These are phyloP conservation scores for Cervus canadensis DNA, from an alignment of 2,113 vertebrate species.

Conservation along the genomic window DNA sequence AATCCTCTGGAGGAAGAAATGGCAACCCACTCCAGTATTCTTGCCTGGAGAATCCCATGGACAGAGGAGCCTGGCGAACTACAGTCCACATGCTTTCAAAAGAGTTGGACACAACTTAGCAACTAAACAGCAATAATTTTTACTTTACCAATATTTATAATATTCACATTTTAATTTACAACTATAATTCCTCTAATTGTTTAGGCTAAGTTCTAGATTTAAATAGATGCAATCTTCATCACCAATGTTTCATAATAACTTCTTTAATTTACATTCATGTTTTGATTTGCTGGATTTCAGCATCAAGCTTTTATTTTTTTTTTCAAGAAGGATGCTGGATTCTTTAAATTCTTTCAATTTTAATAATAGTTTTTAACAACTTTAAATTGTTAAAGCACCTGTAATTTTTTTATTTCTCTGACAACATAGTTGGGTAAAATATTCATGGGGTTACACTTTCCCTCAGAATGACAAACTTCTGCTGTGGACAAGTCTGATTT, in stretches of 20 bases:
- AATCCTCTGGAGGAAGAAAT: background rate
- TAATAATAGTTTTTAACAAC: background rate
- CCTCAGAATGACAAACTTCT: background rate
- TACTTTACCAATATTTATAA: background rate
- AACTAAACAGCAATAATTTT: background rate
- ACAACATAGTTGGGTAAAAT: background rate
- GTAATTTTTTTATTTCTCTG: background rate
- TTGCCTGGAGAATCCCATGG: background rate
- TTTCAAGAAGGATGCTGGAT: background rate
- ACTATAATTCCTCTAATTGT: background rate
- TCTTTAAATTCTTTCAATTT: background rate
- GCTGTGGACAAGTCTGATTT: background rate
- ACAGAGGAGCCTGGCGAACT: background rate
- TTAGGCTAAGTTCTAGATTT: background rate
- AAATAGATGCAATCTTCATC: background rate
- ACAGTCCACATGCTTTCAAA: background rate
- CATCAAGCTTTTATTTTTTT: background rate
- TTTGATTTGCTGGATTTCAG: background rate
- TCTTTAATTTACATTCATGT: background rate
- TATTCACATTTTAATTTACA: constrained; percentile 11
- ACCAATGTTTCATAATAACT: background rate
- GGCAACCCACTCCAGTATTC: background rate
- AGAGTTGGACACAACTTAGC: background rate
- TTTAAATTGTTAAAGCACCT: background rate
- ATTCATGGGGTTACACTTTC: background rate